A percentile compares a stretch with the other conserved stretches of the same genome.
Evolutionary conservation across 2,113 vertebrate genomes (phyloP).

Genomic region (Bujurquina vittata): DNA sequence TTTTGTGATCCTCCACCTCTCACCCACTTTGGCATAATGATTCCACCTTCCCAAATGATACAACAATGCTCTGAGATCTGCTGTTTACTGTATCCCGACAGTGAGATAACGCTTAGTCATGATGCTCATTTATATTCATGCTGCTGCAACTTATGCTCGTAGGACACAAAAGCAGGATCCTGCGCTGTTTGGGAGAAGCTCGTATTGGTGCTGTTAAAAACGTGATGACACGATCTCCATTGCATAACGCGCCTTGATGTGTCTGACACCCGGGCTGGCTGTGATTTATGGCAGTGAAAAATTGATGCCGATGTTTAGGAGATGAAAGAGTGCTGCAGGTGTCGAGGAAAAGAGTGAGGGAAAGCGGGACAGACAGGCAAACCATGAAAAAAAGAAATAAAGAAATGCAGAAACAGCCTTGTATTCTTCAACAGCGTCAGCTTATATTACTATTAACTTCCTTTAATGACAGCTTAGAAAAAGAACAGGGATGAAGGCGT

Average conservation of each 20-base stretch:
- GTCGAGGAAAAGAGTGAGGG: neutral
- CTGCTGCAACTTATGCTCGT: conserved; percentile 46
- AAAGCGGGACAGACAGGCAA: neutral
- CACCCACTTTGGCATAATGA: neutral
- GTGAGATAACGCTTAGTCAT: conserved; percentile 51
- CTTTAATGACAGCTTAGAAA: neutral
- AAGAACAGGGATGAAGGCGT: neutral
- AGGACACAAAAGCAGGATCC: conserved; percentile 23
- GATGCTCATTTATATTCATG: conserved; percentile 52
- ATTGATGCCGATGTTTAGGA: conserved; percentile 53
- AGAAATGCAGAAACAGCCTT: neutral
- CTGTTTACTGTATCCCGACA: conserved; percentile 24
- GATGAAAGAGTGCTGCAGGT: conserved; percentile 42
- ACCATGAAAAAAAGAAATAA: neutral
- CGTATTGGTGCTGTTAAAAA: neutral
- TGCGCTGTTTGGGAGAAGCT: neutral
- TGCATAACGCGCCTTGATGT: conserved; percentile 36
- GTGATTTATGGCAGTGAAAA: conserved; percentile 52
- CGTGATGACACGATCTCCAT: conserved; percentile 7
- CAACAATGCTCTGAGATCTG: neutral
- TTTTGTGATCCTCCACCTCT: conserved; percentile 29
- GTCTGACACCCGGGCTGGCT: conserved; percentile 17
- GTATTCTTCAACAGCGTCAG: neutral
- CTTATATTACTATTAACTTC: neutral
- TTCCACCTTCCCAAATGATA: conserved; percentile 20